These are phyloP conservation scores for Lithobates sylvaticus DNA, from an alignment of 2,797 vertebrate genomes.

Conservation along the genomic window DNA sequence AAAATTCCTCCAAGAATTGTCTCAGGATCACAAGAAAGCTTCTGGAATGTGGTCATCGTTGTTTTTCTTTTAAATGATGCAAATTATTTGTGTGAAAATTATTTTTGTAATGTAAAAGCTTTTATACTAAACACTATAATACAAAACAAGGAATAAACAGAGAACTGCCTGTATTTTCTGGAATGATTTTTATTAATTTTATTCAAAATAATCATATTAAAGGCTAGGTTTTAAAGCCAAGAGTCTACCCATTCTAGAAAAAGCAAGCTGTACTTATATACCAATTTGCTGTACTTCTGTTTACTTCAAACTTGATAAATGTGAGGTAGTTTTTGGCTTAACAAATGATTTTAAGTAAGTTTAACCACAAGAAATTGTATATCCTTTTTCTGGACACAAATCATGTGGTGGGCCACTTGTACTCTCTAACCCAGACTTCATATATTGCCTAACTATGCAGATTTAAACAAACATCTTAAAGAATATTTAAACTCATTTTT, in stretches of 20 bases:
- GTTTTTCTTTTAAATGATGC: slow-evolving; percentile 6
- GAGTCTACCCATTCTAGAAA: background rate
- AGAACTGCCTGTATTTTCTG: slow-evolving; percentile 24
- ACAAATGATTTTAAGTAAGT: slow-evolving; percentile 14
- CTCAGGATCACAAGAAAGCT: slow-evolving; percentile 3
- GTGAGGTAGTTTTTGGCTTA: slow-evolving; percentile 12
- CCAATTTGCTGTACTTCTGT: slow-evolving; percentile 13
- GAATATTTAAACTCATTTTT: no score
- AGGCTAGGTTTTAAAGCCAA: slow-evolving; percentile 2
- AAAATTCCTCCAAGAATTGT: slow-evolving; percentile 23
- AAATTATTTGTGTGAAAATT: slow-evolving; percentile 36
- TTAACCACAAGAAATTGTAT: slow-evolving; percentile 1
- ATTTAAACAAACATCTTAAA: background rate
- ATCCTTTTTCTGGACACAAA: background rate
- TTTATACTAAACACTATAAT: slow-evolving; percentile 8
- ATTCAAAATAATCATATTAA: slow-evolving; percentile 12
- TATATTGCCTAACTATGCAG: background rate
- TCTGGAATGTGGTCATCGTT: slow-evolving; percentile 27
- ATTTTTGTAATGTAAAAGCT: slow-evolving; percentile 3
- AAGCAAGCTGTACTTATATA: slow-evolving; percentile 20
- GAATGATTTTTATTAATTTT: slow-evolving; percentile 11
- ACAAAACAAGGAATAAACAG: slow-evolving; percentile 7
- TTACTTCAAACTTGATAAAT: slow-evolving; percentile 34
- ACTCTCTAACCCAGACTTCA: background rate
- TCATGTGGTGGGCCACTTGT: background rate